A percentile compares a stretch with the other conserved stretches of the same genome.
phyloP scores from a whole-genome alignment of 1,140 invertebrate genomes.

The Euglossa dilemma region DNA sequence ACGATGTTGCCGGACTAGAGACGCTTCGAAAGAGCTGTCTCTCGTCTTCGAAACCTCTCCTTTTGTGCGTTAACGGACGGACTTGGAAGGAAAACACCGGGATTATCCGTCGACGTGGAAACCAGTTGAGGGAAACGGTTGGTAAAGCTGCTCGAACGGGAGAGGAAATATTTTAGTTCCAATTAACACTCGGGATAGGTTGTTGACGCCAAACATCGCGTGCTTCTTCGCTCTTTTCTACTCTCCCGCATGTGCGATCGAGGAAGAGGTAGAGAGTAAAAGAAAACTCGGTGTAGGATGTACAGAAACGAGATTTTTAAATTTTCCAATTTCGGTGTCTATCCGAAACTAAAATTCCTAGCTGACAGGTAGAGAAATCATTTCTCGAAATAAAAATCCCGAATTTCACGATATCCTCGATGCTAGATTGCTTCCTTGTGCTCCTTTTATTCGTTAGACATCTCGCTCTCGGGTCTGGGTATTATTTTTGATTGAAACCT shows the following conservation, averaged over 20 bases:
- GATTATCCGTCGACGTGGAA: neutral
- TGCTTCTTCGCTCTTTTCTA: neutral
- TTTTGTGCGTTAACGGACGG: neutral
- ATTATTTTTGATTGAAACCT: no score
- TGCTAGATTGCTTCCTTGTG: no score
- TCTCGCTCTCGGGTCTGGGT: no score
- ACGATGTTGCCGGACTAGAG: neutral
- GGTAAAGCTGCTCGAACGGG: neutral
- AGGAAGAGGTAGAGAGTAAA: neutral
- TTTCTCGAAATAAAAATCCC: no score
- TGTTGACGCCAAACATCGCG: neutral
- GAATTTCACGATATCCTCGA: no score
- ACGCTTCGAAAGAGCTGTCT: neutral
- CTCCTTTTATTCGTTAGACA: no score
- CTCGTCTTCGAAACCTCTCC: neutral
- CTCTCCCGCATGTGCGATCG: neutral
- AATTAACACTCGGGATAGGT: neutral
- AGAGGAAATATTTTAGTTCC: conserved; percentile 14
- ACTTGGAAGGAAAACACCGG: neutral
- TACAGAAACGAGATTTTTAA: neutral
- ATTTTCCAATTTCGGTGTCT: no score
- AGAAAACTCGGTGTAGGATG: neutral
- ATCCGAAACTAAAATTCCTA: no score
- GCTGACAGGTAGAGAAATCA: no score
- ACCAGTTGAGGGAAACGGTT: neutral